Evolutionary conservation across 2,113 vertebrate genomes (phyloP).

Genomic region (Noturus placidus): DNA sequence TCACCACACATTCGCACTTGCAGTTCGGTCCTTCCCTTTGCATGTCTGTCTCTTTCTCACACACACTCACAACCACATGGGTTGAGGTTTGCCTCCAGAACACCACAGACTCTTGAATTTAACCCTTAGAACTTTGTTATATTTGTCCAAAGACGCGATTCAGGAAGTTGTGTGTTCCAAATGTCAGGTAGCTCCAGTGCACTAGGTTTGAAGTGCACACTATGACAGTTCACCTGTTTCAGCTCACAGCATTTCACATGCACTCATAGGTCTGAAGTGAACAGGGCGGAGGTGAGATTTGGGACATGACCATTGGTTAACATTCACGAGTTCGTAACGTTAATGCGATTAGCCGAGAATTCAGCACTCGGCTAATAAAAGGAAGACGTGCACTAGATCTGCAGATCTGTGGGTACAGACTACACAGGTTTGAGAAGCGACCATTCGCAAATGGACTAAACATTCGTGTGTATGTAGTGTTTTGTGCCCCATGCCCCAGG

Average conservation of each 20-base stretch:
- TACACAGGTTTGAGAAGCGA: conserved; percentile 2
- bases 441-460: not conserved
- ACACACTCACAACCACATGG: not conserved
- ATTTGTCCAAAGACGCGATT: not conserved
- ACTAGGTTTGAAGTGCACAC: not conserved
- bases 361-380: not conserved
- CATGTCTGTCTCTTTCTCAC: not conserved
- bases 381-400: not conserved
- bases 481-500: not conserved
- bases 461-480: not conserved
- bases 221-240: not conserved
- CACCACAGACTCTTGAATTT: not conserved
- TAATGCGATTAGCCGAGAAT: not conserved
- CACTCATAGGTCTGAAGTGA: not conserved
- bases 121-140: not conserved
- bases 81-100: not conserved
- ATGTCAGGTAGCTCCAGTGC: not conserved
- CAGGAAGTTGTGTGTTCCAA: not conserved
- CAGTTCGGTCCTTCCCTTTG: not conserved
- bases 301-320: not conserved
- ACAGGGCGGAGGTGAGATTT: not conserved
- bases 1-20: not conserved
- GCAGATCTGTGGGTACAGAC: not conserved
- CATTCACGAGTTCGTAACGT: not conserved
- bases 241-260: not conserved